Percentiles rank a stretch among this genome's conserved stretches.
These are phyloP conservation scores for Pilophorus perplexus DNA, from an alignment of 2,888 invertebrate species.

Conservation along the genomic window DNA sequence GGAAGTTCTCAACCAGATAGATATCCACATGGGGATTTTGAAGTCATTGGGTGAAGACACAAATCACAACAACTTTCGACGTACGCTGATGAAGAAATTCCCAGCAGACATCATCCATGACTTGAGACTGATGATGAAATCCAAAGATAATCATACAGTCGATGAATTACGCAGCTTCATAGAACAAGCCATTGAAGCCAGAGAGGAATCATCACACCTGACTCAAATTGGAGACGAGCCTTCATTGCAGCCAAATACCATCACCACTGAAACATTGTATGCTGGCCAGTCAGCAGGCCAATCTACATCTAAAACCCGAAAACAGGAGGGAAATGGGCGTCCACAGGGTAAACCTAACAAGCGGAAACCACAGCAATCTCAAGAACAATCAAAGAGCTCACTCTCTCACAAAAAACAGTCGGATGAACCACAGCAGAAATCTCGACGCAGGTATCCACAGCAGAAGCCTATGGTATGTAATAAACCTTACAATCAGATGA, in stretches of 20 bases:
- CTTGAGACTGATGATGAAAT: no score
- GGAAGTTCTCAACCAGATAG: no score
- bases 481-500: no score
- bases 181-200: background rate
- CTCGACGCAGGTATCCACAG: background rate
- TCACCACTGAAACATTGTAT: background rate
- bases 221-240: background rate
- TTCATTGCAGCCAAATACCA: background rate
- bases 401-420: background rate
- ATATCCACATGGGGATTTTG: no score
- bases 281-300: background rate
- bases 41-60: constrained; percentile 6
- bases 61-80: background rate
- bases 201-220: background rate
- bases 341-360: no score
- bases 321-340: no score
- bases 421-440: no score
- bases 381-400: background rate
- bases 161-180: background rate
- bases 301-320: no score
- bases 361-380: background rate
- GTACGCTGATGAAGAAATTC: background rate
- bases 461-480: no score
- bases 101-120: background rate
- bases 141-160: constrained; percentile 12